phyloP scores from a whole-genome alignment of 1,140 invertebrate genomes.

The Pemphigus obesinymphae region DNA sequence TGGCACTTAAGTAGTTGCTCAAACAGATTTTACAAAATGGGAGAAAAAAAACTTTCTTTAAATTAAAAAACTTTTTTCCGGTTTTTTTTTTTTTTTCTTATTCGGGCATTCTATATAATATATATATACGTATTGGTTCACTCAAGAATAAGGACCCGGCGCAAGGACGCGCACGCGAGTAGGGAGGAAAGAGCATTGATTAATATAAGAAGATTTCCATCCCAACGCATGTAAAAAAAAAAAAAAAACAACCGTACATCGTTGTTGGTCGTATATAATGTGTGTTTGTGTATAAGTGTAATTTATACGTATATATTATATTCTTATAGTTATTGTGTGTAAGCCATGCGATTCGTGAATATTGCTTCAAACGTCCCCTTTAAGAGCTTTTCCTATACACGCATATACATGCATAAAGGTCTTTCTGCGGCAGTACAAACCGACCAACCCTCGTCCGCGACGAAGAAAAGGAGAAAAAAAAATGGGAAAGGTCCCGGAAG shows the following conservation, averaged over 20 bases:
- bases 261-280: not conserved
- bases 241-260: too few species aligned
- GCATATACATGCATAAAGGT: too few species aligned
- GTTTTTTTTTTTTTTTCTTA: not conserved
- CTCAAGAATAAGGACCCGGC: not conserved
- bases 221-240: not conserved
- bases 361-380: slow-evolving; percentile 15
- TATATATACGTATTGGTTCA: not conserved
- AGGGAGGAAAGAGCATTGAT: not conserved
- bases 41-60: slow-evolving; percentile 34
- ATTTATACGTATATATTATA: not conserved
- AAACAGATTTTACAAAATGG: slow-evolving; percentile 28
- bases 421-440: slow-evolving; percentile 22
- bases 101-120: not conserved
- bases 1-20: slow-evolving; percentile 23
- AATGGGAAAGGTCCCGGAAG: slow-evolving; percentile 34
- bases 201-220: slow-evolving; percentile 30
- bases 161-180: not conserved
- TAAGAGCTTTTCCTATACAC: slow-evolving; percentile 12
- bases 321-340: slow-evolving; percentile 5
- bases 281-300: not conserved
- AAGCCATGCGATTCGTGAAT: slow-evolving; percentile 2
- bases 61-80: slow-evolving; percentile 38
- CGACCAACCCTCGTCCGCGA: not conserved
- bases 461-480: not conserved